phyloP scores from a whole-genome alignment of 2,888 invertebrate genomes.

The Caenorhabditis macrosperma region DNA sequence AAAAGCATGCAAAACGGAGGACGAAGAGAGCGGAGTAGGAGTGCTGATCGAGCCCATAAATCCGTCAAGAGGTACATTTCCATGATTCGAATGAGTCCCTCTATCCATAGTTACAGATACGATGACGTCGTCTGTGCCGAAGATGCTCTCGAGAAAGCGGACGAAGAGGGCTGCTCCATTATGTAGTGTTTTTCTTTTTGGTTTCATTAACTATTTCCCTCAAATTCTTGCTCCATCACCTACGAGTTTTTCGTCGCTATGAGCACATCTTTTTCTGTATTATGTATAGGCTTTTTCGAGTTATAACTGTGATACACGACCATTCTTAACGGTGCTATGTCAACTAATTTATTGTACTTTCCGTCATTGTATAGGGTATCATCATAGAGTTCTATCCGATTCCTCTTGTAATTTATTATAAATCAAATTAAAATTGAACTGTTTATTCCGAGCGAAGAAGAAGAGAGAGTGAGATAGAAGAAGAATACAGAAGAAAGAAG shows the following conservation, averaged over 20 bases:
- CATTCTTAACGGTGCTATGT: constrained; percentile 45
- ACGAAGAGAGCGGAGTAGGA: constrained; percentile 59
- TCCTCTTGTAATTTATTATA: constrained; percentile 18
- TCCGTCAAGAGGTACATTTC: constrained; percentile 38
- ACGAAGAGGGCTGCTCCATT: constrained; percentile 57
- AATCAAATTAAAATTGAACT: constrained; percentile 14
- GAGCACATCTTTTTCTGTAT: constrained; percentile 32
- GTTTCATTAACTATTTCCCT: neutral
- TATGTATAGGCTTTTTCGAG: constrained; percentile 31
- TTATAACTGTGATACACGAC: constrained; percentile 44
- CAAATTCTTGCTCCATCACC: constrained; percentile 31
- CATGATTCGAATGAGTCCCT: neutral
- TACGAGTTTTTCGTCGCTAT: constrained; percentile 18
- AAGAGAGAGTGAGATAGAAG: neutral
- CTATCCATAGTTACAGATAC: constrained; percentile 36
- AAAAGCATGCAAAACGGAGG: constrained; percentile 15
- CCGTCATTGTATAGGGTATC: constrained; percentile 20
- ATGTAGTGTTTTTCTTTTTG: constrained; percentile 29
- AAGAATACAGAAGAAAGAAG: neutral
- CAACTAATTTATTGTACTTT: constrained; percentile 32
- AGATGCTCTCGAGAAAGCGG: constrained; percentile 40
- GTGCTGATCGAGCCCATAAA: constrained; percentile 59
- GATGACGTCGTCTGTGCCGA: constrained; percentile 58
- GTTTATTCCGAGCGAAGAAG: constrained; percentile 5
- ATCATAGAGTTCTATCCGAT: constrained; percentile 23